Conservation (phyloP, 2,113 vertebrate genomes). For the Hemicordylus capensis region DNA sequence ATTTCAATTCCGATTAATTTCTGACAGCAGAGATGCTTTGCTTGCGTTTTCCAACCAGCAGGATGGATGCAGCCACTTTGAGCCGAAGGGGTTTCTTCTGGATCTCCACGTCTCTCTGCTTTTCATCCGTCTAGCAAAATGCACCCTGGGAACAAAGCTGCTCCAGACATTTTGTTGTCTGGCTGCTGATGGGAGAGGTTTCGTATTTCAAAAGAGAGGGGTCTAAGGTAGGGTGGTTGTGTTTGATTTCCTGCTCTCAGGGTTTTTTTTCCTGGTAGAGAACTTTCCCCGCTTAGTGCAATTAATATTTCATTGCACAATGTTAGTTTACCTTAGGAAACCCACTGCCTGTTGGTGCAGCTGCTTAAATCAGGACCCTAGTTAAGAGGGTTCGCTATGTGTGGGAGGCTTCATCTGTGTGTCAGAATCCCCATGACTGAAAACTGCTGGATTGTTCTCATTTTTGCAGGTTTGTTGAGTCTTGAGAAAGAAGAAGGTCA, state of each 20-base stretch:
- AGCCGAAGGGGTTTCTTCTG: not conserved
- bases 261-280: accelerated
- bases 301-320: not conserved
- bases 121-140: not conserved
- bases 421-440: too few relatives aligned
- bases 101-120: not conserved
- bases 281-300: too few relatives aligned
- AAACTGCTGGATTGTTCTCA: too few relatives aligned
- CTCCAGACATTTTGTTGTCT: accelerated
- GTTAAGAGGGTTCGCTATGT: too few relatives aligned
- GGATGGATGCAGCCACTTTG: not conserved
- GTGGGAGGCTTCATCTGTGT: too few relatives aligned
- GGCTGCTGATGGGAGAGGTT: too few relatives aligned
- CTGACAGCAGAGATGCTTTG: not conserved
- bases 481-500: too few relatives aligned
- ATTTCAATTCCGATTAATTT: not conserved
- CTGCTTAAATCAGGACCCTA: not conserved
- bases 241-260: too few relatives aligned
- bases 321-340: not conserved
- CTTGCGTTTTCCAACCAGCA: not conserved
- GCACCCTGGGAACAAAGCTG: not conserved
- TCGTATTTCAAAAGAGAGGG: too few relatives aligned
- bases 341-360: not conserved
- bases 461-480: too few relatives aligned
- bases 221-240: too few relatives aligned